A percentile compares a stretch with the other conserved stretches of the same genome.
phyloP scores from a whole-genome alignment of 2,888 invertebrate genomes.

The Cheilosia scutellata region DNA sequence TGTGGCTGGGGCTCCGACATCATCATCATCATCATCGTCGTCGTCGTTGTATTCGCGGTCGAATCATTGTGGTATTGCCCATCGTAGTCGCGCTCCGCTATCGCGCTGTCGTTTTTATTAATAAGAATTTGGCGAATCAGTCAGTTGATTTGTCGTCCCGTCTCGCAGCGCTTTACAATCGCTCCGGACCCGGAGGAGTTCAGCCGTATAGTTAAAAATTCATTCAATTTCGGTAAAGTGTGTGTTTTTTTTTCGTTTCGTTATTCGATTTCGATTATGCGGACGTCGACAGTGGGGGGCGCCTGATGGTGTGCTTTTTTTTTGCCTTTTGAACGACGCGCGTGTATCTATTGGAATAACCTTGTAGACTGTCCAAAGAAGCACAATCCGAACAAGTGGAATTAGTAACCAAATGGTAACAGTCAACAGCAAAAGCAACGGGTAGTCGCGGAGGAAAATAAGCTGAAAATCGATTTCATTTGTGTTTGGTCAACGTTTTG shows the following conservation, averaged over 20 bases:
- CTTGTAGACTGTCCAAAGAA: constrained; percentile 66
- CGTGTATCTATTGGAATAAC: constrained; percentile 70
- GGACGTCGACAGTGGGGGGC: constrained; percentile 12
- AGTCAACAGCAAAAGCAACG: constrained; percentile 7
- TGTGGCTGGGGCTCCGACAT: constrained; percentile 36
- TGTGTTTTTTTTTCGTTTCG: constrained; percentile 22
- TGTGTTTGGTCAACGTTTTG: constrained; percentile 54
- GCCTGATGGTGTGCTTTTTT: constrained; percentile 10
- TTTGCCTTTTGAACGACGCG: constrained; percentile 55
- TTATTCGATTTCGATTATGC: constrained; percentile 56
- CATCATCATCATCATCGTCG: constrained; percentile 57
- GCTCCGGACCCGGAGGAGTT: constrained; percentile 28
- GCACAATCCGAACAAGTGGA: constrained; percentile 65
- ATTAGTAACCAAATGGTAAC: constrained; percentile 66
- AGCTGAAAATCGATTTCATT: constrained; percentile 59
- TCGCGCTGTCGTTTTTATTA: constrained; percentile 72
- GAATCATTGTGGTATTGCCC: constrained; percentile 35
- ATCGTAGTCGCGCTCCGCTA: constrained; percentile 38
- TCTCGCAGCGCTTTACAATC: constrained; percentile 62
- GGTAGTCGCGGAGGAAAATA: constrained; percentile 10
- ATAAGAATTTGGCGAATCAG: constrained; percentile 74
- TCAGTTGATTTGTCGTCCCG: constrained; percentile 72
- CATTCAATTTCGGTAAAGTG: constrained; percentile 65
- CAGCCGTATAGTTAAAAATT: constrained; percentile 41
- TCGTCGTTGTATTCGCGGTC: constrained; percentile 63